Base-by-base conservation (phyloP, 2,113 vertebrate genomes). In the Alectura lathami region DNA sequence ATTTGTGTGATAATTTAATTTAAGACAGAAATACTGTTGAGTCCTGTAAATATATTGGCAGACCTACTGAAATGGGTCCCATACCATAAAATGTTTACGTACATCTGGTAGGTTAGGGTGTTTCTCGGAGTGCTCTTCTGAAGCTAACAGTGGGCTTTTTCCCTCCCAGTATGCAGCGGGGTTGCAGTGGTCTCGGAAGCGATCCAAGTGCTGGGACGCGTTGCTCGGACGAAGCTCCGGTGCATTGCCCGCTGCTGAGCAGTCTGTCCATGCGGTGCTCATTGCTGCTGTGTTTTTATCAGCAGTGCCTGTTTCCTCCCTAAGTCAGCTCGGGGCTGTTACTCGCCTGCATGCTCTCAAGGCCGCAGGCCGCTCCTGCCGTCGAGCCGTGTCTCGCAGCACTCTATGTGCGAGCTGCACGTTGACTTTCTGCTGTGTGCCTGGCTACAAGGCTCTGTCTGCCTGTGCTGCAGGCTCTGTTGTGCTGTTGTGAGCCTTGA, bases 1-100 rank as follows among this genome's bases (percentile, higher is more conserved):
- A 96, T 98, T 96, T 97, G 96, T 96, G 95, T 96, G 97, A 97
- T 98, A 98, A 96, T 97, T 98, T 98, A 98, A 98, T 98, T 98
- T 98, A 98, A 98, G 94, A 86, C 90, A 96, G 96, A 97, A 97
- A 86, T 97, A 94, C 96, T 97, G 97, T 97, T 96, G 97, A 94
- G 96, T 96, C 96, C 94, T 97, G 95, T 97, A 98, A 97, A 97
- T 97, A 98, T 97, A 97, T 97, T 96, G 97, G 97, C 96, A 94
- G 97, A 97, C 96, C 96, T 97, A 94, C 91, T 96, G 97, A 96
- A 94, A 97, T 90, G 96, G 96, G 97, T 96, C 96, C 83, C 69
- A 21, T 96, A 94, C 85, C 40, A 60, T 94, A 88, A 97, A 96
- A 96, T 97, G 97, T 97, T 98, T 98, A 97, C 97, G 94, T 96